phyloP scores from a whole-genome alignment of 2,888 invertebrate species.

The Nemotelus pantherinus region DNA sequence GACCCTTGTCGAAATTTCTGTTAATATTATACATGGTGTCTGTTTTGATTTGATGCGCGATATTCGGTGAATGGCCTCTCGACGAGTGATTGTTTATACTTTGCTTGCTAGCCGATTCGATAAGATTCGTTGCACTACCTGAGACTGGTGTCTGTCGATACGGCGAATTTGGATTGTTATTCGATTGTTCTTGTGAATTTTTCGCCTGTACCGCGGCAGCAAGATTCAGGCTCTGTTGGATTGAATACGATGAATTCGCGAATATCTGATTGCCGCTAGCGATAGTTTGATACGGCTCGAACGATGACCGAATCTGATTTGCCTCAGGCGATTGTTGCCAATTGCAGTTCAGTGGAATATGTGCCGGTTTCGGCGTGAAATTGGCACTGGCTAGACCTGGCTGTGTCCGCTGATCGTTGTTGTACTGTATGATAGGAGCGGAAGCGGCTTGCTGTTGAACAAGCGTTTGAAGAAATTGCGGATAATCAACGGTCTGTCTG shows the following conservation, averaged over 20 bases:
- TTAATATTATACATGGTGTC: conserved; percentile 35
- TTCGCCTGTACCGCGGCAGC: conserved; percentile 40
- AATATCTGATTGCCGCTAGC: conserved; percentile 69
- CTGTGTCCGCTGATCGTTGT: conserved; percentile 27
- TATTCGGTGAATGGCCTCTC: conserved; percentile 27
- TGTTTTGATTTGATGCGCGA: conserved; percentile 18
- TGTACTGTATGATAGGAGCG: conserved; percentile 56
- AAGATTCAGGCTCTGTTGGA: conserved; percentile 67
- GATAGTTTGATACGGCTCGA: conserved; percentile 31
- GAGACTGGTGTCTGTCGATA: conserved; percentile 72
- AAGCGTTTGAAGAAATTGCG: conserved; percentile 75
- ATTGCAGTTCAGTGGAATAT: conserved; percentile 31
- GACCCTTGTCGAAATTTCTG: conserved; percentile 40
- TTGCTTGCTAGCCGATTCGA: conserved; percentile 61
- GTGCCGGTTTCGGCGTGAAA: conserved; percentile 59
- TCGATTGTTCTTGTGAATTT: not conserved
- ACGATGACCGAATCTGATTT: conserved; percentile 55
- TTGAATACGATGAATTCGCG: conserved; percentile 65
- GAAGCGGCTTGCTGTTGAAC: conserved; percentile 65
- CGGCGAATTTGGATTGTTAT: conserved; percentile 55
- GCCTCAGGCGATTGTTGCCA: conserved; percentile 66
- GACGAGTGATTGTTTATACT: conserved; percentile 62
- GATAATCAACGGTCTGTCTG: conserved; percentile 63
- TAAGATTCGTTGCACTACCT: conserved; percentile 53
- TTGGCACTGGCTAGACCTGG: conserved; percentile 26